Base-by-base conservation (phyloP, 37 sponge, comb jelly and placozoan genomes). In the Chondrosia reniformis region DNA sequence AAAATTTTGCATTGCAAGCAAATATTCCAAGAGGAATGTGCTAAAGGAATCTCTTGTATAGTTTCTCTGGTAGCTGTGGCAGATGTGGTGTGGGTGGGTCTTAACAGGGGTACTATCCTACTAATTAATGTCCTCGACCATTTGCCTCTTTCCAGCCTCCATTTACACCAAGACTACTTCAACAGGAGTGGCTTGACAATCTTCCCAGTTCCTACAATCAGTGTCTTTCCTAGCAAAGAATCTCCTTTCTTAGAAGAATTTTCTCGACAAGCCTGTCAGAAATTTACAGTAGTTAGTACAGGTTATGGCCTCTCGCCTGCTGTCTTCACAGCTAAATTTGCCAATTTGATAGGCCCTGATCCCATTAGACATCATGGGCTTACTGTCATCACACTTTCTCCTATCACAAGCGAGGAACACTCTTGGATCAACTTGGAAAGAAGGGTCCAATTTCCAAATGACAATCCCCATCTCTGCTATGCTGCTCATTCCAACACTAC, bases 11-110 rank as follows among this genome's bases (percentile, higher is more conserved):
- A 69, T 40, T 34, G 41, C 72, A 2, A 24, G 39, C 40, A 69
- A 1, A 9, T 36, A 9, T 69, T 24, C 24, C n/a, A 43, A 4
- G 72, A 69, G 36, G 72, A 69, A n/a, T 69, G 72, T 25, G 19
- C 36, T 24, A 3, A 3, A 3, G 41, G 37, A 34, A 25, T 24
- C 72, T 43, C 38, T 43, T 19, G 44, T 34, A 39, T 69, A 24
- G 2, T 17, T 2, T 37, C 43, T 9, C n/a, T 69, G 13, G 7
- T 38, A 25, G 72, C 72, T 34, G 72, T 69, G 1, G 72, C 37
- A 9, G 72, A 69, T 69, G 72, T 69, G 15, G 15, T 69, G 72
- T 69, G 72, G 72, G 41, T 69, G 41, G 72, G 25, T 0, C 31
- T 40, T 19, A 17, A 36, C 2, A 34, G 42, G 12, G 72, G 72